Evolutionary conservation across 2,888 invertebrate species (phyloP).

Genomic region (Drosophila pegasa): DNA sequence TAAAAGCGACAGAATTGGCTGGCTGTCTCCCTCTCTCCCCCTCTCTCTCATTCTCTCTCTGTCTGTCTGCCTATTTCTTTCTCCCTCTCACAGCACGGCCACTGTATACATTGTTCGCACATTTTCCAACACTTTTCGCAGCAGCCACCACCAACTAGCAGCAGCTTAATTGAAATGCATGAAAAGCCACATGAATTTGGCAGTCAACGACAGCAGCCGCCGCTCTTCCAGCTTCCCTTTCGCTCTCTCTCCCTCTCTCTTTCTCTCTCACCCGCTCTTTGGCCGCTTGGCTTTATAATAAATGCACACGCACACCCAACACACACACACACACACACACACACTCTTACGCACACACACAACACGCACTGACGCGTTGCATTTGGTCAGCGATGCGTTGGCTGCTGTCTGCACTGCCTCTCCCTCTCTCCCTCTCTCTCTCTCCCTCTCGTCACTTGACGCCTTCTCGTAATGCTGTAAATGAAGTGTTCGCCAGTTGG

Average conservation of each 20-base stretch:
- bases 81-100: neutral
- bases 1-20: slow-evolving; percentile 42
- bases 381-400: slow-evolving; percentile 59
- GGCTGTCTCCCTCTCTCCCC: neutral
- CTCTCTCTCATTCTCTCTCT: neutral
- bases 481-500: slow-evolving; percentile 64
- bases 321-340: slow-evolving; percentile 16
- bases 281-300: slow-evolving; percentile 62
- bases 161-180: slow-evolving; percentile 77
- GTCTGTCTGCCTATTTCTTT: neutral
- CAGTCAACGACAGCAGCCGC: slow-evolving; percentile 64
- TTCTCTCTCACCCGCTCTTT: neutral
- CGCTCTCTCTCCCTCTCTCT: neutral
- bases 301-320: slow-evolving; percentile 40
- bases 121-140: slow-evolving; percentile 65
- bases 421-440: neutral
- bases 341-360: slow-evolving; percentile 5
- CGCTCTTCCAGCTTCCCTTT: slow-evolving; percentile 1
- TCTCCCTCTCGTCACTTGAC: slow-evolving; percentile 12
- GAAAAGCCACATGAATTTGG: slow-evolving; percentile 77
- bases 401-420: slow-evolving; percentile 3
- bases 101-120: slow-evolving; percentile 55
- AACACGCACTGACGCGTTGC: slow-evolving; percentile 54
- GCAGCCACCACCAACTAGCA: slow-evolving; percentile 46
- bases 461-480: slow-evolving; percentile 56